Base-by-base conservation (phyloP, 30 jellyfish, hydroid and myxozoan species). In the Cassiopea andromeda region DNA sequence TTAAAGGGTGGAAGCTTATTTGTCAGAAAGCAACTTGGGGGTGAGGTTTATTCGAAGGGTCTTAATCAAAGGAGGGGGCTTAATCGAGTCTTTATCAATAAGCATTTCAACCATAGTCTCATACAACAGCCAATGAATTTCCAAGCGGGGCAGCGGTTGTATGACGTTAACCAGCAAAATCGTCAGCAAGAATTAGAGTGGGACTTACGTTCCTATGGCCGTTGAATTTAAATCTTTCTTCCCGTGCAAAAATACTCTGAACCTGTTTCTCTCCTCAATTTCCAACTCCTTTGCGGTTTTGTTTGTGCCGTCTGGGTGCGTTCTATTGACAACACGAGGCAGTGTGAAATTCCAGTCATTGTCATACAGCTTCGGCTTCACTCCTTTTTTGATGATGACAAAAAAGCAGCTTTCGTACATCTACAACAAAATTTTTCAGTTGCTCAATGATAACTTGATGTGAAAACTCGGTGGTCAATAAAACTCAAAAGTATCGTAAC, bases 131-230 rank as follows among this genome's bases (percentile, higher is more conserved):
- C 38, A 27, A 27, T 27, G 38, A 27, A 27, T 27, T 27, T 27
- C 38, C 38, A 27, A 27, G 38, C 38, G 38, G 38, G 38, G 38
- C 38, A 27, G 38, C 38, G 38, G 38, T 27, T 27, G 38, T 54
- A 54, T 54, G 64, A 14, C 46, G 19, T 0, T 7, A 1, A 15
- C 38, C 60, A 19, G 60, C 27, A 81, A 64, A 81, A 66, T 49
- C 2, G 46, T 17, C 38, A 8, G 17, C 17, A 81, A 15, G 38
- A 4, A 4, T 64, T 0, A 12, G 15, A 70, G 27, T 44, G 9
- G 48, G 54, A 76, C 93, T 60, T 68, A 86, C 93, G 78, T 73
- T 75, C 93, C 93, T 7, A 61, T 77, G 15, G 93, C 93, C 43
- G 93, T 78, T 50, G 43, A 8, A 57, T 75, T 86, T 54, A 86